phyloP scores from a whole-genome alignment of 2,113 vertebrate species.

The Phocoena phocoena region DNA sequence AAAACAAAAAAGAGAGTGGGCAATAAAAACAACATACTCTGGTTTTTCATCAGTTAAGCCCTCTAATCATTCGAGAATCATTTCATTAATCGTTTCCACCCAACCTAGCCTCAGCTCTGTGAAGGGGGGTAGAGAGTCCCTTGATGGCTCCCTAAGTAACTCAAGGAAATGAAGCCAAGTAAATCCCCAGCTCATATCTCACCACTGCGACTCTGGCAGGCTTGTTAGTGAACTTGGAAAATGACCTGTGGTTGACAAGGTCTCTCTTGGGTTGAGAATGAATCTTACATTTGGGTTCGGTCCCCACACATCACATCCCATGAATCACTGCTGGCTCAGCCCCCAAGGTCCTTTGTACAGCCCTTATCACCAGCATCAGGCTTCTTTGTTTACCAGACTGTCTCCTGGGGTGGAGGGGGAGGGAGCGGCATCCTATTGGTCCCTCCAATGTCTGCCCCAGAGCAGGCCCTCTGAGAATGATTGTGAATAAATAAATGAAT shows the following conservation, averaged over 20 bases:
- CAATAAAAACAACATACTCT: neutral
- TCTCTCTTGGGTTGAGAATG: neutral
- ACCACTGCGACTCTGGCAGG: neutral
- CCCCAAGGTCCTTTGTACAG: accelerated
- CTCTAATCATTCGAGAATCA: conserved; percentile 22
- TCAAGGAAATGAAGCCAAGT: conserved; percentile 34
- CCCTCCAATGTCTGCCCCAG: neutral
- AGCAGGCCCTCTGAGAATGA: neutral
- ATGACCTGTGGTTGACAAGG: conserved; percentile 9
- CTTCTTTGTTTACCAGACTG: neutral
- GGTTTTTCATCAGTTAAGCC: neutral
- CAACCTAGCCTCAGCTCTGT: neutral
- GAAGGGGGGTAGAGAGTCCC: neutral
- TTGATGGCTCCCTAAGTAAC: conserved; percentile 1
- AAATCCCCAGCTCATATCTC: neutral
- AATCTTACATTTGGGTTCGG: neutral
- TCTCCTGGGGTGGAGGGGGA: neutral
- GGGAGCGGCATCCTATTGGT: accelerated
- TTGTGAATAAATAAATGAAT: neutral
- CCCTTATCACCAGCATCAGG: neutral
- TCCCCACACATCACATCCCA: neutral
- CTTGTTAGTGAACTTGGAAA: conserved; percentile 27
- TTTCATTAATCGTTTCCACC: conserved; percentile 51
- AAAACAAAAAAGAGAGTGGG: neutral
- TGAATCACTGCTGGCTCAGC: neutral